Base-by-base conservation (phyloP, 2,797 vertebrate genomes). In the Muraenolepis orangiensis region DNA sequence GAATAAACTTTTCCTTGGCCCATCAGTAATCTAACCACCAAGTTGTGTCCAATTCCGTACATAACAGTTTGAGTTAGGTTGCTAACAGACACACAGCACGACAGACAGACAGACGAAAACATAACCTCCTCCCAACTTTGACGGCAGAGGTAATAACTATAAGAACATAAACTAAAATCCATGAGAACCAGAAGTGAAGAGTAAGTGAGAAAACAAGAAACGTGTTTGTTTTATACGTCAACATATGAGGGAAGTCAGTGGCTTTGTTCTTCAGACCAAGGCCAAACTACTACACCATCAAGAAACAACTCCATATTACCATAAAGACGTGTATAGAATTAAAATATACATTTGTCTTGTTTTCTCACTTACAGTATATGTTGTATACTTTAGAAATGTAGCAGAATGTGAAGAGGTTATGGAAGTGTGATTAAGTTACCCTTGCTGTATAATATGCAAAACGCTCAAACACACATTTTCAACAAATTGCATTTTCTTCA, bases 141-240 rank as follows among this genome's bases (percentile, higher is more conserved):
- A n/a, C n/a, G n/a, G n/a, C n/a, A n/a, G n/a, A n/a, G n/a, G n/a
- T n/a, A n/a, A n/a, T n/a, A n/a, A n/a, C n/a, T n/a, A n/a, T n/a
- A n/a, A n/a, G n/a, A n/a, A n/a, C n/a, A n/a, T n/a, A n/a, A n/a
- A n/a, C n/a, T n/a, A n/a, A n/a, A n/a, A n/a, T n/a, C n/a, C n/a
- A n/a, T n/a, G n/a, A n/a, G n/a, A n/a, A n/a, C n/a, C n/a, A n/a
- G n/a, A n/a, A n/a, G n/a, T n/a, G 72, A 72, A 79, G 75, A 76
- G 78, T 82, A 46, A 80, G 76, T 82, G 80, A 81, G 75, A 75
- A 66, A 69, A 51, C 77, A 77, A 79, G 46, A 80, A 70, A 81
- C 81, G 84, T 81, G 72, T 78, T 74, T 2, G 74, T 81, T 81
- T 16, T 46, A 46, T 16, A 10, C 8, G 20, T 69, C 61, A 26